These are phyloP conservation scores for Oryctolagus cuniculus DNA, from an alignment of 2,113 vertebrate species.

Conservation along the genomic window DNA sequence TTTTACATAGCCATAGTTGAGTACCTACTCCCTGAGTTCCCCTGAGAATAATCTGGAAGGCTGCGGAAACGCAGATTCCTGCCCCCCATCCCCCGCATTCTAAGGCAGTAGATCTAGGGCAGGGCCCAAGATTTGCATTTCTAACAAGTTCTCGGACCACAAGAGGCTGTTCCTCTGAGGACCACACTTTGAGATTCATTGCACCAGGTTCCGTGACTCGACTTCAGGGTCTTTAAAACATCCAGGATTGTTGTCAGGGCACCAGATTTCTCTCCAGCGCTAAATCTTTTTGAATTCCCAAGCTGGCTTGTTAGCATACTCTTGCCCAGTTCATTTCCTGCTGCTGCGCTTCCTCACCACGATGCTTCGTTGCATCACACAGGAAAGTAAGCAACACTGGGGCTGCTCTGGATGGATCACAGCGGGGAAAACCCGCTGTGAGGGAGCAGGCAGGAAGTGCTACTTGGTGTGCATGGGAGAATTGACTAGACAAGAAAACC, in stretches of 20 bases:
- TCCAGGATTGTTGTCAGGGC: accelerated
- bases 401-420: accelerated
- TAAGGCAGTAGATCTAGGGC: background rate
- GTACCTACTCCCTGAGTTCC: background rate
- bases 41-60: background rate
- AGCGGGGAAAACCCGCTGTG: background rate
- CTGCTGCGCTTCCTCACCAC: accelerated
- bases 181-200: background rate
- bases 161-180: too few species aligned
- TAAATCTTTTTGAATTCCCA: background rate
- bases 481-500: background rate
- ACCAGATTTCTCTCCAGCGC: background rate
- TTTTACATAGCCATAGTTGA: background rate
- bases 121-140: background rate
- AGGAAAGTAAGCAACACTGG: background rate
- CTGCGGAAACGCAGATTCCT: background rate
- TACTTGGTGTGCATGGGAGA: accelerated
- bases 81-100: background rate
- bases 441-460: background rate
- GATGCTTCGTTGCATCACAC: accelerated
- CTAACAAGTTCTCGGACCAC: background rate
- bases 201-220: too few species aligned
- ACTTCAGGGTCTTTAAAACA: background rate
- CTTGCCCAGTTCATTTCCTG: background rate
- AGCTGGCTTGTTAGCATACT: background rate